Base-by-base conservation (phyloP, 2,797 vertebrate species). In the Onychomys arenicola region DNA sequence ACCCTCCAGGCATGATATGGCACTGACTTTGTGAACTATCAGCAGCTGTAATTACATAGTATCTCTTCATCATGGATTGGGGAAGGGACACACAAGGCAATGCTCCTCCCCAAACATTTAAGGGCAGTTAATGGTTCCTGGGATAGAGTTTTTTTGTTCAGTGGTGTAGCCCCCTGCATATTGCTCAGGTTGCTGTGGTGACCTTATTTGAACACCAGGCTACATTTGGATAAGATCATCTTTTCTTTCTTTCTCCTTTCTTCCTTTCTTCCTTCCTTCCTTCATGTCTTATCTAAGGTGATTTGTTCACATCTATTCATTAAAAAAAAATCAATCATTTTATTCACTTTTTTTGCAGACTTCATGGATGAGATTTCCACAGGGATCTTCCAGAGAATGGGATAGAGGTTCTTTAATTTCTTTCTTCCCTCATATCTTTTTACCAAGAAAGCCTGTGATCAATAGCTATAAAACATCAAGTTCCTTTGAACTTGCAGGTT, bases 401-500 rank as follows among this genome's bases (percentile, higher is more conserved):
- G 6, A 32, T 43, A 63, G 16, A 82, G 34, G 34, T 57, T 23
- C 76, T 73, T 17, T 25, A 71, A 78, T 17, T 1, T 13, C 17
- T 76, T 76, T 49, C 49, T 80, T 90, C 23, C 7, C 3, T 71
- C 55, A 93, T 46, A 32, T 52, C 61, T 80, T 83, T 12, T 80
- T 89, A 94, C 17, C 34, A n/a, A 49, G 46, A 94, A 91, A 93
- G 17, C 1, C 52, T 49, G 12, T 57, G 37, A 46, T 23, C 4
- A 10, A 21, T 7, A 55, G 27, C 23, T 90, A 43, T 63, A 77
- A 89, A 89, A 69, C 32, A 63, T 8, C 14, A 90, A 43, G 23
- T 78, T 96, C 63, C 73, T 92, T 65, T 87, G 61, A 84, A 61
- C 21, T 10, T 69, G 46, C 67, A 89, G 21, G 10, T 91, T 91